Base-by-base conservation (phyloP, 2,113 vertebrate genomes). In the Archocentrus centrarchus region DNA sequence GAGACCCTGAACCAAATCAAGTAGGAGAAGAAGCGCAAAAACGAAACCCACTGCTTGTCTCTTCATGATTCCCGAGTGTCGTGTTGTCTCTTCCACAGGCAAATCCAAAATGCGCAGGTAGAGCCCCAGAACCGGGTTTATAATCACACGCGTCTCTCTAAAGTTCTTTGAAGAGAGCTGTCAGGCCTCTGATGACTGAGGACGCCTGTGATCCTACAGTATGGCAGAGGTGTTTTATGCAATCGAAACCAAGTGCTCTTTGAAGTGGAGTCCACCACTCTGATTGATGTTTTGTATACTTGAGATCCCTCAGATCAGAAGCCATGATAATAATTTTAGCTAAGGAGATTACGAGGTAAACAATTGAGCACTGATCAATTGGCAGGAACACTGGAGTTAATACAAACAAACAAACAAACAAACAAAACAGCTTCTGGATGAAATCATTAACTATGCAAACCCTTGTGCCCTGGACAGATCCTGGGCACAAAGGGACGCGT, bases 171-270 rank as follows among this genome's bases (percentile, higher is more conserved):
- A 94, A 85, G 92, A 85, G 53, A 58, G 20, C 32, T 89, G 92
- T 86, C 90, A 92, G 87, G 84, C 32, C 15, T 47, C 14, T 6
- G 47, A 78, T 94, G 94, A 90, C 81, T 90, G 59, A 11, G 89
- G 88, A 89, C 8, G 78, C 87, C 79, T 95, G 86, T 93, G 93
- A 95, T 93, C 91, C 84, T 82, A 76, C 24, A 41, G 86, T 63
- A 88, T 82, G 85, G 86, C 64, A 83, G 79, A 85, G 78, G 85
- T 77, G 80, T 80, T 60, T 59, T 87, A 80, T 17, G 47, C 18
- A 30, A 85, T 91, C 94, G 95, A 96, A 94, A 96, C 95, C 79
- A 82, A 79, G 37, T 27, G 14, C 58, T 50, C 89, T 93, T 95
- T 95, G 94, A 82, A 91, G 92, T 89, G 87, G 73, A 59, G 89